phyloP scores from a whole-genome alignment of 2,888 invertebrate species.

The Oasisia sp. region DNA sequence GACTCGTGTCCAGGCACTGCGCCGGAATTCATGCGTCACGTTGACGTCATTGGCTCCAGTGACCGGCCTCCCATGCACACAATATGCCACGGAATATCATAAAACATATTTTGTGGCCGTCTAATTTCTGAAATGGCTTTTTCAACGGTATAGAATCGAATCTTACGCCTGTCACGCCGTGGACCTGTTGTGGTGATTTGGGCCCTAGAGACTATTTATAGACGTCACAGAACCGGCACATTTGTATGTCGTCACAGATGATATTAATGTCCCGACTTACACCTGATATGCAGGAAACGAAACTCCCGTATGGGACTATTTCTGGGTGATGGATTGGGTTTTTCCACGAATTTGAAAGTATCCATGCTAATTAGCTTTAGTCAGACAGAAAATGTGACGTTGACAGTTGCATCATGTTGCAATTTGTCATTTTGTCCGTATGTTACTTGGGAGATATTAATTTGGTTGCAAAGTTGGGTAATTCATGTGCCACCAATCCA shows the following conservation, averaged over 20 bases:
- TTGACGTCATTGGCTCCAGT: background rate
- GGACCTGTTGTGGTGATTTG: background rate
- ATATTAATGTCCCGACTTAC: too few species aligned
- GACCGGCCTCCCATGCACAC: background rate
- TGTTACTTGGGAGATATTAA: too few species aligned
- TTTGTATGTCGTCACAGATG: too few species aligned
- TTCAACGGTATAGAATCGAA: background rate
- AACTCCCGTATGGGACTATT: too few species aligned
- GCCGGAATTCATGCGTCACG: background rate
- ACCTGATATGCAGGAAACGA: too few species aligned
- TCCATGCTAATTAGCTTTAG: too few species aligned
- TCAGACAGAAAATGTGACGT: too few species aligned
- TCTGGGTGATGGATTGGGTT: too few species aligned
- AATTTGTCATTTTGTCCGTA: too few species aligned
- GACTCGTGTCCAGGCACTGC: background rate
- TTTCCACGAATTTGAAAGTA: too few species aligned
- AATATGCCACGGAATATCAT: background rate
- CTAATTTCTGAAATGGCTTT: conserved; percentile 3
- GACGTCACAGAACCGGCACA: background rate
- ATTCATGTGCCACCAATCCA: background rate
- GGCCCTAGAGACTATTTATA: background rate
- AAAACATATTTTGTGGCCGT: background rate
- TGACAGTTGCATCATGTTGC: too few species aligned
- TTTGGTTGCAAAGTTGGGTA: too few species aligned
- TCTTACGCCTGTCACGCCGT: background rate